phyloP scores from a whole-genome alignment of 2,113 vertebrate species.

The Eulacestoma nigropectus region DNA sequence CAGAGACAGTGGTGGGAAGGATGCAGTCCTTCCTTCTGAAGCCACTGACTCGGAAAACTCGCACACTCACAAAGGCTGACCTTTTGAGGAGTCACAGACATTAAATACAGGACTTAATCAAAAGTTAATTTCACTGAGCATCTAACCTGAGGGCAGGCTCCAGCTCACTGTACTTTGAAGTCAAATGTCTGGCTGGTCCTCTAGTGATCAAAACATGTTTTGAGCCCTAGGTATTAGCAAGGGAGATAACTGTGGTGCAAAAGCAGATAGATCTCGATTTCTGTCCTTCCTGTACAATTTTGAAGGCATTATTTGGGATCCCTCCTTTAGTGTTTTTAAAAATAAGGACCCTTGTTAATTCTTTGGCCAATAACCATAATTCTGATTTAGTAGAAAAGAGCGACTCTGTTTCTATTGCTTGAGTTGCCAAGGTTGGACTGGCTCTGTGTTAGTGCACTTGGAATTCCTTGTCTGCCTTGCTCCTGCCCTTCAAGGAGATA shows the following conservation, averaged over 20 bases:
- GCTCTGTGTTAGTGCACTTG: not conserved
- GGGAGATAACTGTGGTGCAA: not conserved
- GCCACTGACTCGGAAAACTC: not conserved
- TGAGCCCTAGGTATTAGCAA: not conserved
- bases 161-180: slow-evolving; percentile 38
- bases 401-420: not conserved
- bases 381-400: not conserved
- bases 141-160: slow-evolving; percentile 39
- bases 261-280: not conserved
- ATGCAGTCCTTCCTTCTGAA: not conserved
- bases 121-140: slow-evolving; percentile 57
- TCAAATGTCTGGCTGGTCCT: slow-evolving; percentile 36
- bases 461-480: not conserved
- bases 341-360: not conserved
- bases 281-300: not conserved
- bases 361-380: not conserved
- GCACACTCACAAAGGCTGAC: not conserved
- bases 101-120: slow-evolving; percentile 34
- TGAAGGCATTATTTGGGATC: not conserved
- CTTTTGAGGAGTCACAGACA: slow-evolving; percentile 41
- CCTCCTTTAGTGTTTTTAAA: not conserved
- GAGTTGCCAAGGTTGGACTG: not conserved
- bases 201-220: not conserved
- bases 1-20: not conserved
- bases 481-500: not conserved